Evolutionary conservation across 2,797 vertebrate species (phyloP).

Genomic region (Rhinichthys osculus): DNA sequence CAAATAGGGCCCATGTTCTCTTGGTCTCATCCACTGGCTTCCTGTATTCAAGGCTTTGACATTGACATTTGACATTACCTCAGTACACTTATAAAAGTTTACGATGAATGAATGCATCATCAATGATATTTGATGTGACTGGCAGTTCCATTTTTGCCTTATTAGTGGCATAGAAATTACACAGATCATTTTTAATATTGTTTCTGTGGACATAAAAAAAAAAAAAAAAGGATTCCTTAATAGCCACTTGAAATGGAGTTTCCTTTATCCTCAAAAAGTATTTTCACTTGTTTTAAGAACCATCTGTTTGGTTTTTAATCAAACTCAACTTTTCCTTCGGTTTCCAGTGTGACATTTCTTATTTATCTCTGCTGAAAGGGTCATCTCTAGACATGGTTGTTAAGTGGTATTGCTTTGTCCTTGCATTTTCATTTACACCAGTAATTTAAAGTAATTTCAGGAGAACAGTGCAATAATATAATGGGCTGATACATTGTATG

Average conservation of each 20-base stretch:
- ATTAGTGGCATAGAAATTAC: not conserved
- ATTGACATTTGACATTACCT: not conserved
- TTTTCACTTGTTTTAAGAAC: not conserved
- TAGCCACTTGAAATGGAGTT: not conserved
- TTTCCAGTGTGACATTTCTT: conserved; percentile 43
- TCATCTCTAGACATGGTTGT: conserved; percentile 66
- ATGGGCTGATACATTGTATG: conserved; percentile 30
- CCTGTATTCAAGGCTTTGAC: not conserved
- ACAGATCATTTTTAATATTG: not conserved
- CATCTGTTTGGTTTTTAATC: not conserved
- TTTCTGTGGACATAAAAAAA: not conserved
- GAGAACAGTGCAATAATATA: conserved; percentile 37
- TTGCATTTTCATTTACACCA: conserved; percentile 59
- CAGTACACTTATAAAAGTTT: not conserved
- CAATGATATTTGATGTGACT: too few species aligned
- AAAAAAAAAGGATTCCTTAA: not conserved
- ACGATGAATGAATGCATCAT: not conserved
- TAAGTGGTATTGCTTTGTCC: conserved; percentile 57
- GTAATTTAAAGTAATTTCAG: conserved; percentile 10
- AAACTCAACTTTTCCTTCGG: conserved; percentile 39
- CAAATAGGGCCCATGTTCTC: not conserved
- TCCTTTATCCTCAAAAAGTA: not conserved
- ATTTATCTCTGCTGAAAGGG: conserved; percentile 66
- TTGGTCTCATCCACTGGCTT: not conserved
- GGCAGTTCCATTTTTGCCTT: not conserved